Evolutionary conservation across 1,140 invertebrate genomes (phyloP).

Genomic region (Temnothorax curvispinosus): DNA sequence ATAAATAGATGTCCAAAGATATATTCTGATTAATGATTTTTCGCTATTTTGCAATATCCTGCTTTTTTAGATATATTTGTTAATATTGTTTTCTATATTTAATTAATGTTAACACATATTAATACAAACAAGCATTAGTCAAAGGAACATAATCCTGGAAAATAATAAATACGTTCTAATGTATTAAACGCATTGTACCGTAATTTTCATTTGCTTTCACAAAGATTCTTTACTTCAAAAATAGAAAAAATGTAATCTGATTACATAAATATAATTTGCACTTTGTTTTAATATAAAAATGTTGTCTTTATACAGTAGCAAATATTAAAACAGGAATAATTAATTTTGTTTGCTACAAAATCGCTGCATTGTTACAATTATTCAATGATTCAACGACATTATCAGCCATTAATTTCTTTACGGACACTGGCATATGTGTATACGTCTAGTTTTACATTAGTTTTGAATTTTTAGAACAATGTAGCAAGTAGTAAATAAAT

Average conservation of each 20-base stretch:
- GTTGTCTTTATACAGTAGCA: background rate
- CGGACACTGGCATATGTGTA: background rate
- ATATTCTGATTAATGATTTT: background rate
- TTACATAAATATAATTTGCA: background rate
- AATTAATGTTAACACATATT: background rate
- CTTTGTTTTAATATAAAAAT: conserved; percentile 6
- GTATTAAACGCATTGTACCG: background rate
- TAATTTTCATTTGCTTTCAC: background rate
- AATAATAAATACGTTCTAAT: background rate
- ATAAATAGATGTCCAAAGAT: background rate
- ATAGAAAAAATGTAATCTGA: background rate
- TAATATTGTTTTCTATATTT: background rate
- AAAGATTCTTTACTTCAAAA: background rate
- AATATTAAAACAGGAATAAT: background rate
- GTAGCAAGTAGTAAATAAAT: background rate
- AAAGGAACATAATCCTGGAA: background rate
- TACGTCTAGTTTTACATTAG: background rate
- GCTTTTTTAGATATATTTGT: background rate
- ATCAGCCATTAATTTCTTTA: background rate
- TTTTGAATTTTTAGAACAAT: background rate
- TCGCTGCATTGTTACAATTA: background rate
- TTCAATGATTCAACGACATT: background rate
- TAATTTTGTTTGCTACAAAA: background rate
- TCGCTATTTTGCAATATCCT: background rate
- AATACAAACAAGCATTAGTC: background rate